phyloP scores from a whole-genome alignment of 2,797 vertebrate species.

The Hyperoplus lanceolatus region DNA sequence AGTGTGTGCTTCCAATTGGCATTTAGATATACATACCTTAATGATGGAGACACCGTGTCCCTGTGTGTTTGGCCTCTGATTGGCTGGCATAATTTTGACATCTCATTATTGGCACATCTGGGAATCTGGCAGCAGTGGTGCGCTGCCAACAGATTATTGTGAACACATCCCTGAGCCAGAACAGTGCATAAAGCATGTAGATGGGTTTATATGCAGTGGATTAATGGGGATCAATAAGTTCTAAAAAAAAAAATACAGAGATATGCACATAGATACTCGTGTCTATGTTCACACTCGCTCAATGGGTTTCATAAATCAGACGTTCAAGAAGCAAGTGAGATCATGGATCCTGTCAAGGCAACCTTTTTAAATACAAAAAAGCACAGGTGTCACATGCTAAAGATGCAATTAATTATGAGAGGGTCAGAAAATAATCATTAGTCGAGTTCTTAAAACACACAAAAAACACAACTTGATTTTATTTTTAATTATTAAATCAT shows the following conservation, averaged over 20 bases:
- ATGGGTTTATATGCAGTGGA: slow-evolving; percentile 26
- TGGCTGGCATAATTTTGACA: slow-evolving; percentile 55
- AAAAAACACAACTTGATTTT: not conserved
- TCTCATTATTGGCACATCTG: slow-evolving; percentile 67
- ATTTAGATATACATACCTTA: slow-evolving; percentile 34
- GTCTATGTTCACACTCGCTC: not conserved
- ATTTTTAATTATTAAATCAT: not conserved
- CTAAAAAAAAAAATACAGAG: slow-evolving; percentile 11
- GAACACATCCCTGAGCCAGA: slow-evolving; percentile 52
- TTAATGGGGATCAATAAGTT: slow-evolving; percentile 18
- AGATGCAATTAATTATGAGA: slow-evolving; percentile 29
- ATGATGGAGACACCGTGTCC: slow-evolving; percentile 34
- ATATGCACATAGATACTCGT: not conserved
- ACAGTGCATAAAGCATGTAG: slow-evolving; percentile 3
- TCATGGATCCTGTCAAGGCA: slow-evolving; percentile 22
- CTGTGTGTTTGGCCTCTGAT: slow-evolving; percentile 40
- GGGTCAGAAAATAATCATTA: not conserved
- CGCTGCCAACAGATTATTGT: slow-evolving; percentile 49
- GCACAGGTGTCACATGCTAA: not conserved
- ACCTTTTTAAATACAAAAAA: slow-evolving; percentile 12
- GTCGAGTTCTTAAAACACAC: too few species aligned
- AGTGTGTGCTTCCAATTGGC: slow-evolving; percentile 9
- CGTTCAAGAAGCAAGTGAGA: slow-evolving; percentile 18
- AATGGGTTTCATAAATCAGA: slow-evolving; percentile 16
- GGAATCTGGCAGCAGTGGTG: slow-evolving; percentile 40